Evolutionary conservation across 2,888 invertebrate genomes (phyloP).

Genomic region (Orthosia gracilis): DNA sequence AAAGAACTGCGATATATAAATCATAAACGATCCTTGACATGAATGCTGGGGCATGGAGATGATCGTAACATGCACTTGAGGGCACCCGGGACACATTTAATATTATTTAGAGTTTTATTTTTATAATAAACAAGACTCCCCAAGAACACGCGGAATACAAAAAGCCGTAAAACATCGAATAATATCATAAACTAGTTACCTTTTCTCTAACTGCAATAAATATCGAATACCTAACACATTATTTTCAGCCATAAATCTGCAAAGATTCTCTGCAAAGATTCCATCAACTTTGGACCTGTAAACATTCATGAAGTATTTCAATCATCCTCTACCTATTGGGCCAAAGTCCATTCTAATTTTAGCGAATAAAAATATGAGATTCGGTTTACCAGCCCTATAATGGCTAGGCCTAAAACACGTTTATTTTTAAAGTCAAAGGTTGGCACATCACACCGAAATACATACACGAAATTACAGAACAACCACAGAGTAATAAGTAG

Average conservation of each 20-base stretch:
- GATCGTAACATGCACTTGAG: conserved; percentile 53
- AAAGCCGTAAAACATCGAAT: conserved; percentile 1
- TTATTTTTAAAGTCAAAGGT: conserved; percentile 33
- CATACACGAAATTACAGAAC: neutral
- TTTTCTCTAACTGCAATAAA: conserved; percentile 7
- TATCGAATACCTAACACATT: neutral
- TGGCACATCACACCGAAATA: neutral
- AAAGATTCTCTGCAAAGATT: conserved; percentile 23
- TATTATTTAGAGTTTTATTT: conserved; percentile 29
- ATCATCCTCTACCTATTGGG: conserved; percentile 8
- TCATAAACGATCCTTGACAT: conserved; percentile 76
- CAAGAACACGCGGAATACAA: neutral
- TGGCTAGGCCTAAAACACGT: conserved; percentile 9
- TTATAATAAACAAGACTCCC: neutral
- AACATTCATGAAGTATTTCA: conserved; percentile 21
- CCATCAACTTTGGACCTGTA: conserved; percentile 18
- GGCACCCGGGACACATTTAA: conserved; percentile 13
- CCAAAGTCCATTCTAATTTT: conserved; percentile 6
- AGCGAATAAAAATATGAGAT: conserved; percentile 22
- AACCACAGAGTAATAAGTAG: conserved; percentile 26
- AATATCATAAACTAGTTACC: neutral
- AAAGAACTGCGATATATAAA: conserved; percentile 68
- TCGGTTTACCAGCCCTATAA: conserved; percentile 9
- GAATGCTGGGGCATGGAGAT: conserved; percentile 65
- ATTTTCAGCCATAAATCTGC: conserved; percentile 9